Percentiles rank a stretch among this genome's conserved stretches.
These are phyloP conservation scores for Mycalesis mineus DNA, from an alignment of 2,888 invertebrate species.

Conservation along the genomic window DNA sequence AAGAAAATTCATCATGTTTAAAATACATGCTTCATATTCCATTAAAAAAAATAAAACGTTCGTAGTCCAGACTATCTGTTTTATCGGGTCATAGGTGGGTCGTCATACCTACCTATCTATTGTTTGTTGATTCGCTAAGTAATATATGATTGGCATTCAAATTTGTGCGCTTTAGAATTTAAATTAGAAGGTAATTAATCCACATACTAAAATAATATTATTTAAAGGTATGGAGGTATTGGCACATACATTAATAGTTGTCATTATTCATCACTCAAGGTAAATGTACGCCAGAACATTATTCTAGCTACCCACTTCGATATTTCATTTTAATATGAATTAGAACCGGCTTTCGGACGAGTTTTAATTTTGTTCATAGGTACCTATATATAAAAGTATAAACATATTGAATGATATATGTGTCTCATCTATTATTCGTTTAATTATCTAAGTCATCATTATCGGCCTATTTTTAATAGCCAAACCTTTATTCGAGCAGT, in stretches of 20 bases:
- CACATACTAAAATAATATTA: conserved; percentile 62
- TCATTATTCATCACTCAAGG: conserved; percentile 72
- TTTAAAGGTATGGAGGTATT: conserved; percentile 36
- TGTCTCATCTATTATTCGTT: background rate
- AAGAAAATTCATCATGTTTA: too few species aligned
- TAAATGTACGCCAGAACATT: conserved; percentile 56
- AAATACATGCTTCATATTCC: too few species aligned
- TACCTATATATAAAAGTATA: background rate
- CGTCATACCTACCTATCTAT: conserved; percentile 4
- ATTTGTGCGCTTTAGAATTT: conserved; percentile 39
- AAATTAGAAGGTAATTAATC: conserved; percentile 55
- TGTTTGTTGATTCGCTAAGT: background rate
- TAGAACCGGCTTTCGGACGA: conserved; percentile 59
- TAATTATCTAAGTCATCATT: background rate
- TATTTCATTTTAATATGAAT: conserved; percentile 63
- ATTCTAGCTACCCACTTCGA: conserved; percentile 48
- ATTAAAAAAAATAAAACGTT: too few species aligned
- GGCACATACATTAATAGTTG: conserved; percentile 42
- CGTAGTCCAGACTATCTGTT: background rate
- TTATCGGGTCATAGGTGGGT: conserved; percentile 3
- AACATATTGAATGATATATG: background rate
- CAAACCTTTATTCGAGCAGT: too few species aligned
- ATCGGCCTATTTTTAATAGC: too few species aligned
- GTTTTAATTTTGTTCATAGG: conserved; percentile 32
- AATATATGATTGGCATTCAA: conserved; percentile 5